These are phyloP conservation scores for Cygnus olor DNA, from an alignment of 2,797 vertebrate genomes.

Conservation along the genomic window DNA sequence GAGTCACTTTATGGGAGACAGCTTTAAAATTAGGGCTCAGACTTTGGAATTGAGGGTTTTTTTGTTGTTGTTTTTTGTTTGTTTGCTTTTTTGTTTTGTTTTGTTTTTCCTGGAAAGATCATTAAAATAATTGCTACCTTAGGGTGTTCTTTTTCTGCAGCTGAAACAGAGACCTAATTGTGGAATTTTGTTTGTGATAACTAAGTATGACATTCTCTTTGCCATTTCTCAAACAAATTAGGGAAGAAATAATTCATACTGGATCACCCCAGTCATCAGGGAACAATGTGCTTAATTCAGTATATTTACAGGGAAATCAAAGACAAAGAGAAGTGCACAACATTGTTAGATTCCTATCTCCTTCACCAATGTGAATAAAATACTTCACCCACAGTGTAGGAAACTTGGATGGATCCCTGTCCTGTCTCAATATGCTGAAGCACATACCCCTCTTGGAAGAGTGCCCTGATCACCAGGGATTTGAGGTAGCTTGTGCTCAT, in stretches of 20 bases:
- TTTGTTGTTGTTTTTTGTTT: too few species aligned
- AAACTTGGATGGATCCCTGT: background rate
- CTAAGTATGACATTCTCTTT: background rate
- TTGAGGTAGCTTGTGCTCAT: background rate
- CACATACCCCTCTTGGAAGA: background rate
- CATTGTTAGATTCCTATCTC: background rate
- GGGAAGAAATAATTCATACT: background rate
- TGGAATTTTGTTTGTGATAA: background rate
- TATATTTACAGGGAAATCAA: background rate
- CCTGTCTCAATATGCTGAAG: background rate
- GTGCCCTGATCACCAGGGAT: background rate
- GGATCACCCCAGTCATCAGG: background rate
- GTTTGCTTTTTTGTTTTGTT: background rate
- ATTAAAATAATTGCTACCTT: background rate
- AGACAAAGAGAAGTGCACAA: background rate
- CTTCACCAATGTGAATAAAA: background rate
- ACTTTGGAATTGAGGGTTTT: background rate
- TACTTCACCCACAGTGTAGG: background rate
- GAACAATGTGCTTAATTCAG: background rate
- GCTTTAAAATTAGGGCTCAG: background rate
- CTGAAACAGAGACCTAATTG: background rate
- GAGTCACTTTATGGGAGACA: background rate
- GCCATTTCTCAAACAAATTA: background rate
- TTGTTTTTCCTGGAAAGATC: background rate
- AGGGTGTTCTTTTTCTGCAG: background rate